A percentile compares a stretch with the other conserved stretches of the same genome.
Evolutionary conservation across 2,797 vertebrate genomes (phyloP).

Genomic region (Carcharodon carcharias): DNA sequence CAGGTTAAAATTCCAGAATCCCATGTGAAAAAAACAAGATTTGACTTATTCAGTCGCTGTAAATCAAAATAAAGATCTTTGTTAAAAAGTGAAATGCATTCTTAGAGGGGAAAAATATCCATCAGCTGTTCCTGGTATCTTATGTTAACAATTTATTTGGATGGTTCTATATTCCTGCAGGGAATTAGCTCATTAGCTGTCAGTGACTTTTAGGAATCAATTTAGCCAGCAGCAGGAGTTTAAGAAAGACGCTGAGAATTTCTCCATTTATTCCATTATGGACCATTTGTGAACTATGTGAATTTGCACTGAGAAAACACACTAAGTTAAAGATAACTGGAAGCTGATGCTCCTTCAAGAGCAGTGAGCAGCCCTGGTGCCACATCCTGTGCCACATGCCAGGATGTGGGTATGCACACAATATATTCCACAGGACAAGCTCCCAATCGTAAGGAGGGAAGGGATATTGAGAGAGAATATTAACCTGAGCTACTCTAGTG

Average conservation of each 20-base stretch:
- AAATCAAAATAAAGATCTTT: not conserved
- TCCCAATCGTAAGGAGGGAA: not conserved
- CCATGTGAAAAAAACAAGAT: not conserved
- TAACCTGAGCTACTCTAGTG: not conserved
- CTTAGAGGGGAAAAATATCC: not conserved
- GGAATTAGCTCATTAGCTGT: not conserved
- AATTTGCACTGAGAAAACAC: not conserved
- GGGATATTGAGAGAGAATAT: not conserved
- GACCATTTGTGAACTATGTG: not conserved
- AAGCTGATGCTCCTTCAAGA: not conserved
- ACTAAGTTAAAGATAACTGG: not conserved
- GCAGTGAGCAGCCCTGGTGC: not conserved
- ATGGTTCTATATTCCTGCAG: not conserved
- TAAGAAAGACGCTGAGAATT: not conserved
- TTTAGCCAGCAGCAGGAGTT: not conserved
- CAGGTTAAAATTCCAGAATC: not conserved
- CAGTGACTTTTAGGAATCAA: not conserved
- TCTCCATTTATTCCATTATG: not conserved
- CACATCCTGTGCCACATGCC: not conserved
- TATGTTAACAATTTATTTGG: not conserved
- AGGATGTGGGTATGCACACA: not conserved
- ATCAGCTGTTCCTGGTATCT: not conserved
- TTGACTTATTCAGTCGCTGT: not conserved
- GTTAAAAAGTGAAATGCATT: not conserved
- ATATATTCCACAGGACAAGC: not conserved